Percentiles rank a stretch among this genome's conserved stretches.
phyloP scores from a whole-genome alignment of 2,113 vertebrate species.

The Cyprinodon brontotheroides region DNA sequence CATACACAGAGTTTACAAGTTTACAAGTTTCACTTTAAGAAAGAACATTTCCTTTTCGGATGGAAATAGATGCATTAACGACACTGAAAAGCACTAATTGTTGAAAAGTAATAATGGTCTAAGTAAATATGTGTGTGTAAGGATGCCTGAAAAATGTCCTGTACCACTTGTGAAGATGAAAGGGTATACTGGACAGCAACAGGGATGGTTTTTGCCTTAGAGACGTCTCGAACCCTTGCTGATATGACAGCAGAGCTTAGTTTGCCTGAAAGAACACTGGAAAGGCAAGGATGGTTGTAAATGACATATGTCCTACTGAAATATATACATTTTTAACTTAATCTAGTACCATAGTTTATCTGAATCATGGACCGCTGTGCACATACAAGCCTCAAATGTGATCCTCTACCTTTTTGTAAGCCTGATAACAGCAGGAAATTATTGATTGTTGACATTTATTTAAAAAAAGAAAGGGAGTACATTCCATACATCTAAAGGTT shows the following conservation, averaged over 20 bases:
- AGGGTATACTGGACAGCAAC: slow-evolving; percentile 79
- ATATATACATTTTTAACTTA: neutral
- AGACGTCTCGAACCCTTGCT: slow-evolving; percentile 71
- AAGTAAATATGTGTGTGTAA: neutral
- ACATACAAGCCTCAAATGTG: neutral
- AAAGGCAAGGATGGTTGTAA: neutral
- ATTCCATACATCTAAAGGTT: too few relatives aligned
- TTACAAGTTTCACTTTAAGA: neutral
- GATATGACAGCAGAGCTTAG: slow-evolving; percentile 80
- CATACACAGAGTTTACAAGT: neutral
- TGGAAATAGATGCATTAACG: neutral
- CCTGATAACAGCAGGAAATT: too few relatives aligned
- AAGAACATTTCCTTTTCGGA: neutral
- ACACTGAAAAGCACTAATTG: neutral
- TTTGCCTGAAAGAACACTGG: slow-evolving; percentile 59
- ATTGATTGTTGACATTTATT: too few relatives aligned
- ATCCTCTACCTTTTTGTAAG: neutral
- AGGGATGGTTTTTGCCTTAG: slow-evolving; percentile 64
- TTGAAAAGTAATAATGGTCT: neutral
- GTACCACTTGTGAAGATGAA: slow-evolving; percentile 63
- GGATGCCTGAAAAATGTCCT: neutral
- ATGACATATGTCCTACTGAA: neutral
- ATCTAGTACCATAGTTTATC: neutral
- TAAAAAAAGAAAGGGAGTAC: neutral
- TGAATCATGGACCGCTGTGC: neutral